Evolutionary conservation across 1,140 invertebrate genomes (phyloP).

Genomic region (Camponotus pennsylvanicus): DNA sequence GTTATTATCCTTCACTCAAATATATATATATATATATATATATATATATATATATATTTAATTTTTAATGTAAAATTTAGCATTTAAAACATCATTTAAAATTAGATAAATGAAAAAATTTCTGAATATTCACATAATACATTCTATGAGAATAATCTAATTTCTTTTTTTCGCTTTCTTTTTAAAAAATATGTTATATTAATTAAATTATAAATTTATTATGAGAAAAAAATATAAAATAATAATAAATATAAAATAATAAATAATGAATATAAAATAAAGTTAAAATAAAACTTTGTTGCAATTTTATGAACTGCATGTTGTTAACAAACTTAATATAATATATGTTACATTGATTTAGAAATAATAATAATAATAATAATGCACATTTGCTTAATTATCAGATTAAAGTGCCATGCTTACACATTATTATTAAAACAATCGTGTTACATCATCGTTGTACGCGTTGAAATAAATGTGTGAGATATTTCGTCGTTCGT

Average conservation of each 20-base stretch:
- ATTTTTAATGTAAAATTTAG: background rate
- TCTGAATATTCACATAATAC: too few relatives aligned
- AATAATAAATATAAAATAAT: background rate
- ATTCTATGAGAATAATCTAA: too few relatives aligned
- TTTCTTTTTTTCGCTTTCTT: background rate
- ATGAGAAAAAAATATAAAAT: background rate
- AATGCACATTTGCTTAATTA: constrained; percentile 23
- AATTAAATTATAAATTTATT: constrained; percentile 11
- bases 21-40: background rate
- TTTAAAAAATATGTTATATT: constrained; percentile 2
- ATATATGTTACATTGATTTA: constrained; percentile 3
- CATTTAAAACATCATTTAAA: background rate
- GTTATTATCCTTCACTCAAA: background rate
- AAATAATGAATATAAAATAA: background rate
- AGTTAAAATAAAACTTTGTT: too few relatives aligned
- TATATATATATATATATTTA: background rate
- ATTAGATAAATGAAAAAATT: background rate
- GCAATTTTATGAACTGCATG: background rate
- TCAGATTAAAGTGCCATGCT: background rate
- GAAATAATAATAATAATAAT: constrained; percentile 10
- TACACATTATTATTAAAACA: constrained; percentile 51
- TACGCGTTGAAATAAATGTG: constrained; percentile 44
- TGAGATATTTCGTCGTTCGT: constrained; percentile 13
- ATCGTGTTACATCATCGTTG: constrained; percentile 11
- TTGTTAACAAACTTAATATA: background rate